phyloP scores from a whole-genome alignment of 2,113 vertebrate species.

The Butorides virescens region DNA sequence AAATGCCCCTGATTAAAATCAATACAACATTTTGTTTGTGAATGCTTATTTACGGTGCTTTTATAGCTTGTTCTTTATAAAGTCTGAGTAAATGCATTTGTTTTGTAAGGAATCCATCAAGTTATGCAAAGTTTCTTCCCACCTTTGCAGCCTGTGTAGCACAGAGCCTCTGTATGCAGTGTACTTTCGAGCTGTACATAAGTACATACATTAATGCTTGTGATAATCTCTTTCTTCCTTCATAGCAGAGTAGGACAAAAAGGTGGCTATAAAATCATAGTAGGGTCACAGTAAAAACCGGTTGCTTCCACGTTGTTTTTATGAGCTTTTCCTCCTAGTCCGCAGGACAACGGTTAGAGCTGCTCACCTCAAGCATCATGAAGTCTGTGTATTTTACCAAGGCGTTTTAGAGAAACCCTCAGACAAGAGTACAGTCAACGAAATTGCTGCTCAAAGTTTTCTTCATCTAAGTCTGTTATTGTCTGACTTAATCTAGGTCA shows the following conservation, averaged over 20 bases:
- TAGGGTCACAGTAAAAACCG: not conserved
- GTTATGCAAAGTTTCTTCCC: not conserved
- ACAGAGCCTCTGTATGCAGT: not conserved
- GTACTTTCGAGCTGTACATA: not conserved
- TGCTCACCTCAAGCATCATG: not conserved
- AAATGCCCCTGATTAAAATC: conserved; percentile 1
- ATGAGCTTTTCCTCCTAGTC: not conserved
- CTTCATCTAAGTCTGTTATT: not conserved
- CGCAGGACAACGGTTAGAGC: not conserved
- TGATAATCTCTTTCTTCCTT: not conserved
- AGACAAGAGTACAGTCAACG: not conserved
- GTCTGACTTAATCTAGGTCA: not conserved
- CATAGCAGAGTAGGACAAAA: not conserved
- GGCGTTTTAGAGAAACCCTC: not conserved
- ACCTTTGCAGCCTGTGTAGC: not conserved
- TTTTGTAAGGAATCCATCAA: not conserved
- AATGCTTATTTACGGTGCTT: not conserved
- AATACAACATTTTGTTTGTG: not conserved
- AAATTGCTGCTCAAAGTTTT: not conserved
- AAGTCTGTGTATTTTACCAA: not conserved
- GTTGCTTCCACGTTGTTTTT: not conserved
- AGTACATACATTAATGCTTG: not conserved
- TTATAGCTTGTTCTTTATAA: not conserved
- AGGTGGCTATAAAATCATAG: not conserved
- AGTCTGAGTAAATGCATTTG: not conserved